Base-by-base conservation (phyloP, 2,113 vertebrate species). In the Galemys pyrenaicus region DNA sequence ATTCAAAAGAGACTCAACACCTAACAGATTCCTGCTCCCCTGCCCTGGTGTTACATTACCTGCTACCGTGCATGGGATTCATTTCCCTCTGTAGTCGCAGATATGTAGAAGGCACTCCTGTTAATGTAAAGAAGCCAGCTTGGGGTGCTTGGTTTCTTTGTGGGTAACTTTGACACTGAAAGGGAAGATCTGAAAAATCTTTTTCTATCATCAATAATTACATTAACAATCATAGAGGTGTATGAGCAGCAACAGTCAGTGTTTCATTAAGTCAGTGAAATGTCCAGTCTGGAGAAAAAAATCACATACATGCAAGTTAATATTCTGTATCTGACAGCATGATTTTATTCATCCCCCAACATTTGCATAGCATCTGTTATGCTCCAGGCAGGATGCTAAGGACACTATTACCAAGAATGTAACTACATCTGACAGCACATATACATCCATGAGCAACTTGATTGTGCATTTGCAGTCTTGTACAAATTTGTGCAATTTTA, bases 1-100 rank as follows among this genome's bases (percentile, higher is more conserved):
- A 89, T 89, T 96, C 87, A 96, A 95, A 88, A 93, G 81, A 94
- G 85, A 96, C 94, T 84, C 95, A 94, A 96, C 94, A 79, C 73
- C 90, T 92, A 70, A 87, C 87, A 94, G 87, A 92, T 79, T 92
- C 93, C 46, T 68, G 35, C 62, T 97, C 87, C 82, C 68, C 62
- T 5, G 15, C 71, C 74, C 39, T 0, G 49, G 95, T 95, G 80
- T 97, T 90, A 49, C 16, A 26, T 97, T 97, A 93, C 96, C 79
- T 78, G 58, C 56, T 20, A 65, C 68, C 37, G 0, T 17, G n/a
- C 58, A 62, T 67, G 39, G 89, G 62, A 37, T 26, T 44, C 87
- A 32, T 41, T 74, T 73, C 19, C 65, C 13, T 35, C 67, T 24
- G 70, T 24, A 71, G n/a, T n/a, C 32, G 24, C 71, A 91, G 16